Evolutionary conservation across 2,797 vertebrate species (phyloP).

Genomic region (Melanotaenia pygmaea): DNA sequence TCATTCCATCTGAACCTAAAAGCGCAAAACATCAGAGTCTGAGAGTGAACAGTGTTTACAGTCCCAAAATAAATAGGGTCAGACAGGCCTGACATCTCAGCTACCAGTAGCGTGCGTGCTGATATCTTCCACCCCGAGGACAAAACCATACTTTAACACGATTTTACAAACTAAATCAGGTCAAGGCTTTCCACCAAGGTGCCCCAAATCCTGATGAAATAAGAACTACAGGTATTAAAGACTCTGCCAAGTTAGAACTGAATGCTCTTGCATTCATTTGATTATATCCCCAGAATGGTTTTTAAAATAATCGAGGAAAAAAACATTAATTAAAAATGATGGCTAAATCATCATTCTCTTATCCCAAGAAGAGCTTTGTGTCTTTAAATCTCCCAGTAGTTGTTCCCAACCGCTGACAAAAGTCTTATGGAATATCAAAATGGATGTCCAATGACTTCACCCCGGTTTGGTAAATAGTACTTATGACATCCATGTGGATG

Average conservation of each 20-base stretch:
- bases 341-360: not conserved
- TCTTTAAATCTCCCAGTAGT: constrained; percentile 16
- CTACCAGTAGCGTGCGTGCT: constrained; percentile 32
- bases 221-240: constrained; percentile 13
- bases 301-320: not conserved
- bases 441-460: constrained; percentile 39
- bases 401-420: constrained; percentile 12
- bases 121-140: constrained; percentile 24
- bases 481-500: constrained; percentile 37
- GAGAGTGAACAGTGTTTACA: constrained; percentile 25
- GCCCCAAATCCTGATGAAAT: constrained; percentile 25
- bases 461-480: constrained; percentile 27
- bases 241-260: constrained; percentile 4
- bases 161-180: constrained; percentile 45
- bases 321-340: not conserved
- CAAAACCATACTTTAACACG: constrained; percentile 36
- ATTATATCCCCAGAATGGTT: not conserved
- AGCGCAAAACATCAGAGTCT: constrained; percentile 16
- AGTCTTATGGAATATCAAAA: constrained; percentile 40
- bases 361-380: constrained; percentile 3
- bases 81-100: constrained; percentile 38
- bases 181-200: constrained; percentile 29
- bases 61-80: constrained; percentile 29
- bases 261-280: not conserved
- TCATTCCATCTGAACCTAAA: constrained; percentile 13